These are phyloP conservation scores for Falco biarmicus DNA, from an alignment of 2,797 vertebrate genomes.

Conservation along the genomic window DNA sequence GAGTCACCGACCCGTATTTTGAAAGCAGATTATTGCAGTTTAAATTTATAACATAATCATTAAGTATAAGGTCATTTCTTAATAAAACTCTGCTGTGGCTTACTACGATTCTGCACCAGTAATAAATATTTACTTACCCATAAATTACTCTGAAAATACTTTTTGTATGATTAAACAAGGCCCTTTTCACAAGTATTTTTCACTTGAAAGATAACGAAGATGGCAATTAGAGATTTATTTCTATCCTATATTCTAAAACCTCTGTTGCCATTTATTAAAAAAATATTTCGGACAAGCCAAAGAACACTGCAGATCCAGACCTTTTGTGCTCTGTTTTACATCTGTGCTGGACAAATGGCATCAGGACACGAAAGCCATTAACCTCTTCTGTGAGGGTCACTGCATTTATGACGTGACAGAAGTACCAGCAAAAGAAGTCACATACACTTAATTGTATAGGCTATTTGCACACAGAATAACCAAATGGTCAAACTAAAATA, in stretches of 20 bases:
- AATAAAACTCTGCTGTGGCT: background rate
- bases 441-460: slow-evolving; percentile 45
- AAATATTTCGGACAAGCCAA: background rate
- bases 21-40: background rate
- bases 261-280: slow-evolving; percentile 27
- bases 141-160: slow-evolving; percentile 9
- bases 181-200: background rate
- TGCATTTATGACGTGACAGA: slow-evolving; percentile 48
- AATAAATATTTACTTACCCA: slow-evolving; percentile 3
- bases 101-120: background rate
- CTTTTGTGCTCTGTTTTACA: slow-evolving; percentile 13
- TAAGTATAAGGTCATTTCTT: background rate
- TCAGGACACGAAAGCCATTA: slow-evolving; percentile 45
- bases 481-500: slow-evolving; percentile 49
- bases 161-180: background rate
- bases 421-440: slow-evolving; percentile 45
- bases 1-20: background rate
- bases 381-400: slow-evolving; percentile 62
- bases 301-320: background rate
- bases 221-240: background rate
- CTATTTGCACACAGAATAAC: slow-evolving; percentile 61
- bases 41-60: background rate
- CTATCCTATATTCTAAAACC: background rate
- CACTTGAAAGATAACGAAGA: slow-evolving; percentile 11
- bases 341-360: slow-evolving; percentile 50